Conservation (phyloP, 2,113 vertebrate genomes). For the Rhinoderma darwinii region DNA sequence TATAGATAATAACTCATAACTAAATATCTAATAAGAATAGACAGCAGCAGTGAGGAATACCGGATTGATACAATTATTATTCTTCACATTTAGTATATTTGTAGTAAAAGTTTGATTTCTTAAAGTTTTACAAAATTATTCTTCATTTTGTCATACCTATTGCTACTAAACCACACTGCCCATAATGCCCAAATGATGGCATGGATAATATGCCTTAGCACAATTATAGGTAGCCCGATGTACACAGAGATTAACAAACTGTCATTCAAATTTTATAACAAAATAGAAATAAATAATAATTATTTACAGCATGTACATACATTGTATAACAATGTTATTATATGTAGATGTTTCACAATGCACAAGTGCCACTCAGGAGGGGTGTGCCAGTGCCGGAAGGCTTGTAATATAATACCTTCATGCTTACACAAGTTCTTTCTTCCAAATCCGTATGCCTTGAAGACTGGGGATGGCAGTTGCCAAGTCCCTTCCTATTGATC, state of each 20-base stretch:
- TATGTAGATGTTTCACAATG: slow-evolving; percentile 44
- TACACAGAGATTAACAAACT: neutral
- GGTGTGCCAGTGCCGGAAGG: slow-evolving; percentile 3
- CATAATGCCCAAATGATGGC: neutral
- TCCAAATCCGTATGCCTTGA: slow-evolving; percentile 4
- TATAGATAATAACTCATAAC: no score
- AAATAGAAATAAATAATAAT: slow-evolving; percentile 21
- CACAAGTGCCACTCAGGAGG: slow-evolving; percentile 6
- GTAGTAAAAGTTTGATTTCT: neutral
- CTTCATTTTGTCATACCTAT: neutral
- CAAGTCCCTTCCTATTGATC: slow-evolving; percentile 12
- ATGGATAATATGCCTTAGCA: neutral
- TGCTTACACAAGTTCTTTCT: slow-evolving; percentile 58
- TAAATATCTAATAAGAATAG: neutral
- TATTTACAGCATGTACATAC: slow-evolving; percentile 45
- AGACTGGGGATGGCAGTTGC: neutral
- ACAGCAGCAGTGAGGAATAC: no score
- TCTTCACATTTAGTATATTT: neutral
- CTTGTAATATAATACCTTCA: slow-evolving; percentile 50
- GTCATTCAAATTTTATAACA: neutral
- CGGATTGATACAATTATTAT: no score
- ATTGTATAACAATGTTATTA: slow-evolving; percentile 49
- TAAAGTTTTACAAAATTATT: neutral
- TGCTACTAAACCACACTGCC: neutral
- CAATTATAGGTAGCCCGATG: neutral